Percentiles rank a stretch among this genome's conserved stretches.
These are phyloP conservation scores for Heliconius hewitsoni DNA, from an alignment of 1,140 invertebrate genomes.

Conservation along the genomic window DNA sequence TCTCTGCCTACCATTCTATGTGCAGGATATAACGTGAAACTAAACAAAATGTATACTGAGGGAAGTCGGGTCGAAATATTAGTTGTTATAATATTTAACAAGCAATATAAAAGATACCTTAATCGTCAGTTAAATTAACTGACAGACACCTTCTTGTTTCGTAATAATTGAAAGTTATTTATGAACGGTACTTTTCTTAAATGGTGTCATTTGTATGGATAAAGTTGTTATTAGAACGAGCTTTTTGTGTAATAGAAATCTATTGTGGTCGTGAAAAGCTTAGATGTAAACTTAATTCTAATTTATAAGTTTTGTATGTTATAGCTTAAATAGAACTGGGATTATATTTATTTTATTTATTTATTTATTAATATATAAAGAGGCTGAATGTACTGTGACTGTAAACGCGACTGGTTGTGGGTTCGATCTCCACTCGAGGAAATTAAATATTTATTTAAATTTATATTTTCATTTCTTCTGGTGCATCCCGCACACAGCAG, in stretches of 20 bases:
- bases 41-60: neutral
- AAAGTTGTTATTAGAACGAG: neutral
- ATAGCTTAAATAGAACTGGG: no score
- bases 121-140: neutral
- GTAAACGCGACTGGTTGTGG: no score
- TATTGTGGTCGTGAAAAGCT: neutral
- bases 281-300: neutral
- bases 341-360: no score
- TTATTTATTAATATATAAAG: no score
- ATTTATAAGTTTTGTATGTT: no score
- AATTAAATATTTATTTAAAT: no score
- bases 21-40: no score
- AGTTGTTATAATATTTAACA: neutral
- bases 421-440: no score
- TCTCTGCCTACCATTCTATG: no score
- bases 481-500: no score
- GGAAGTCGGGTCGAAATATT: neutral
- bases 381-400: no score
- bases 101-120: neutral
- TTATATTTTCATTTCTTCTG: no score
- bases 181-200: neutral
- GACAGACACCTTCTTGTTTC: neutral
- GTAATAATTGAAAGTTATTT: conserved; percentile 4
- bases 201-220: neutral
- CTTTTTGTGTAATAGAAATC: neutral